These are phyloP conservation scores for Lochmaea crataegi DNA, from an alignment of 2,888 invertebrate species.

Conservation along the genomic window DNA sequence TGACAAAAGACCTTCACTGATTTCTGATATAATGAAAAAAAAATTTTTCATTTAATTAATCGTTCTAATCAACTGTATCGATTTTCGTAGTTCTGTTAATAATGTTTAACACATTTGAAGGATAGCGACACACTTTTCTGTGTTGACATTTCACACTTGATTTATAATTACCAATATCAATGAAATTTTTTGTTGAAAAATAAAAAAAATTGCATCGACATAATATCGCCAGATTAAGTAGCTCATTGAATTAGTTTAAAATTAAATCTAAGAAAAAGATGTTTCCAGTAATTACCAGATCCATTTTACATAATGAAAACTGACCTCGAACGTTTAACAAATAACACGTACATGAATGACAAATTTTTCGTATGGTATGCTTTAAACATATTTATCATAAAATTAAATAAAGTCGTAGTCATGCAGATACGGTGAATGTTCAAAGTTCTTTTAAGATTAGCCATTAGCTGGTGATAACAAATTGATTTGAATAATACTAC, in stretches of 20 bases:
- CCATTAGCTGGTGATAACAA: too few relatives aligned
- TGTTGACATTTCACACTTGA: constrained; percentile 46
- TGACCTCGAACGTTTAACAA: too few relatives aligned
- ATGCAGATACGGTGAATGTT: too few relatives aligned
- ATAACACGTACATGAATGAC: too few relatives aligned
- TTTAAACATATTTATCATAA: too few relatives aligned
- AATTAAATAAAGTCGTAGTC: too few relatives aligned
- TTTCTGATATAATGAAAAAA: constrained; percentile 1
- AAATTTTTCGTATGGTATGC: too few relatives aligned
- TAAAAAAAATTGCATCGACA: not conserved
- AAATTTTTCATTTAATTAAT: constrained; percentile 26
- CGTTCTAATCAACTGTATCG: constrained; percentile 25
- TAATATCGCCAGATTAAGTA: not conserved
- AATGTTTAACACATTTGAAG: constrained; percentile 50
- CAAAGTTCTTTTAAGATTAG: too few relatives aligned
- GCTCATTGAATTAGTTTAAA: not conserved
- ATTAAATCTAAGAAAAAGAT: too few relatives aligned
- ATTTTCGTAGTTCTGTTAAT: constrained; percentile 38
- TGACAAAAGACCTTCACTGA: not conserved
- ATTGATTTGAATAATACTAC: too few relatives aligned
- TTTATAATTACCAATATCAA: constrained; percentile 36
- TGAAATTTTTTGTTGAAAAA: constrained; percentile 3
- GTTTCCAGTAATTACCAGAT: too few relatives aligned
- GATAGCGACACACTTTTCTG: constrained; percentile 50
- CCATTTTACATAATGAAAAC: too few relatives aligned